phyloP scores from a whole-genome alignment of 2,113 vertebrate genomes.

The Neopipo cinnamomea region DNA sequence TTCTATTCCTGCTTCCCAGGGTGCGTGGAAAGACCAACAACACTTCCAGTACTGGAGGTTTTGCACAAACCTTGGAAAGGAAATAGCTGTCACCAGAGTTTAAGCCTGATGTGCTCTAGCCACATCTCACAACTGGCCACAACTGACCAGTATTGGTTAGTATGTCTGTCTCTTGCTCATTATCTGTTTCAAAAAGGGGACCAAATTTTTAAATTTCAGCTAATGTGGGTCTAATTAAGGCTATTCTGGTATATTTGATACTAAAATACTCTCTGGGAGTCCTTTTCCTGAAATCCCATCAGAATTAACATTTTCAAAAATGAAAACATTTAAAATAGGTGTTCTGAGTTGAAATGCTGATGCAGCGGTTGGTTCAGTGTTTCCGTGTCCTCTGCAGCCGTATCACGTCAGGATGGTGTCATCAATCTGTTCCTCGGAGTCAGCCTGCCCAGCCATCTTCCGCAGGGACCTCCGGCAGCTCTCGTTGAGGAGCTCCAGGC shows the following conservation, averaged over 20 bases:
- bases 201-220: constrained; percentile 63
- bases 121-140: background rate
- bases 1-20: background rate
- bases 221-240: constrained; percentile 77
- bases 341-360: constrained; percentile 58
- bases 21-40: background rate
- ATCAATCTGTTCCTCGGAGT: constrained; percentile 92
- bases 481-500: constrained; percentile 89
- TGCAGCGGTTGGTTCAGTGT: constrained; percentile 6
- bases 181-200: constrained; percentile 54
- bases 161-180: background rate
- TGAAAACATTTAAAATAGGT: constrained; percentile 74
- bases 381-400: background rate
- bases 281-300: constrained; percentile 68
- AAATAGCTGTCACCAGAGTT: constrained; percentile 23
- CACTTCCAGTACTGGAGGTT: background rate
- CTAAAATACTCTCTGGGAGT: constrained; percentile 78
- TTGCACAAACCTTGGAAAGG: background rate
- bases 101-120: background rate
- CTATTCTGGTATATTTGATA: constrained; percentile 75
- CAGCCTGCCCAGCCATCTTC: constrained; percentile 87
- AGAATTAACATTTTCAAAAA: constrained; percentile 80
- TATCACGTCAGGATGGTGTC: constrained; percentile 96
- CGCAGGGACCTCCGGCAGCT: constrained; percentile 90
- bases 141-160: background rate